Evolutionary conservation across 2,113 vertebrate species (phyloP), one percentile per base, ranked within the genome.

Genomic region (Cygnus buccinator): DNA sequence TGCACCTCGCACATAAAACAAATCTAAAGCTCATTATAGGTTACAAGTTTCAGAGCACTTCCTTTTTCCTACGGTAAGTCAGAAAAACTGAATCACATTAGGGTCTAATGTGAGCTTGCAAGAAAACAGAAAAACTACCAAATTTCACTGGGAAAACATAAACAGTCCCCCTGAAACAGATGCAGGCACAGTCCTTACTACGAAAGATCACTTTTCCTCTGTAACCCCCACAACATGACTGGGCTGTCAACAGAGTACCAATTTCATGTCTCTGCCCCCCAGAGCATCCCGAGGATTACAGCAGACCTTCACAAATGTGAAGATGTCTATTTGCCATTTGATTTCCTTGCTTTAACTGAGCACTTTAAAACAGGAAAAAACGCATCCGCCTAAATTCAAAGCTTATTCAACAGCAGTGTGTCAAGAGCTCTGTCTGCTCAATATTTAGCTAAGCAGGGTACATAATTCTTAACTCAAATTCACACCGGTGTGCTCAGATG

Each of bases 1-100:
- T 91, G 73, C 74, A 88, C 67, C 67, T 74, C 48, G 12, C 44
- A 74, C 7, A 2, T 33, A 78, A 92, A 84, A 75, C 39, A 88
- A 87, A 97, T 65, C 87, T 80, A 78, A 92, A 97, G 74, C 95
- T 77, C 91, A 77, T 80, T 82, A 68, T 3, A 91, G 77, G 84
- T 83, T 95, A 89, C 93, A 78, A 25, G 33, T 63, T 87, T 80
- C 67, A 52, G 44, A 0, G 3, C 17, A 48, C 48, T 87, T 84
- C 9, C 22, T 41, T 43, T 50, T 50, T 58, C 43, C 48, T 31
- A 10, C 12, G 35, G 67, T 68, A 68, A 92, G 52, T 29, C 14
- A 75, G 46, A 81, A 92, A 86, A 71, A 61, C 43, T 67, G 72
- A 59, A 59, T 23, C 17, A 29, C 15, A 39, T 61, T 2, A 43